A percentile compares a stretch with the other conserved stretches of the same genome.
Conservation (phyloP, 1,140 invertebrate genomes). For the Aphaenogaster rudis region DNA sequence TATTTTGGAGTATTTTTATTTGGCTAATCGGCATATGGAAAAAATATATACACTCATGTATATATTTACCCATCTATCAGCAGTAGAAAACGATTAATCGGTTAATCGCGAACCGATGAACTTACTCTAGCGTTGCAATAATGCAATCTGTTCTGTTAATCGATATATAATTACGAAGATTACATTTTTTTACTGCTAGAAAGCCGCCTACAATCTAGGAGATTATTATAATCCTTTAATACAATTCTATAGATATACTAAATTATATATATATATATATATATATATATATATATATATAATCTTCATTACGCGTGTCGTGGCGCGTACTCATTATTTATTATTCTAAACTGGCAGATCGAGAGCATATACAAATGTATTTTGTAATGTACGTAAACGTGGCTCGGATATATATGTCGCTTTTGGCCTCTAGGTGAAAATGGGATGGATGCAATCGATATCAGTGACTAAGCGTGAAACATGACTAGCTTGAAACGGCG, state of each 20-base stretch:
- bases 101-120: not conserved
- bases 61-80: conserved; percentile 40
- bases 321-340: conserved; percentile 27
- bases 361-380: conserved; percentile 36
- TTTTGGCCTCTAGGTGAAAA: conserved; percentile 50
- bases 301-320: conserved; percentile 13
- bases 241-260: conserved; percentile 1
- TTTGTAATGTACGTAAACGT: conserved; percentile 49
- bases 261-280: conserved; percentile 20
- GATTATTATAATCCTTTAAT: conserved; percentile 37
- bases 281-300: not conserved
- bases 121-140: conserved; percentile 41
- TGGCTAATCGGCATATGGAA: conserved; percentile 29
- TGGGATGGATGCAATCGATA: conserved; percentile 51
- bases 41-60: conserved; percentile 7
- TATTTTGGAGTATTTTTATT: conserved; percentile 64
- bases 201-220: conserved; percentile 33
- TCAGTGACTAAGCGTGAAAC: conserved; percentile 65
- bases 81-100: conserved; percentile 34
- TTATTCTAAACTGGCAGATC: conserved; percentile 56
- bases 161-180: conserved; percentile 12
- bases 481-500: conserved; percentile 74
- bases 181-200: conserved; percentile 46
- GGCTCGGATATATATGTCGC: conserved; percentile 31
- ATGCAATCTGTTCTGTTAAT: conserved; percentile 39